phyloP scores from a whole-genome alignment of 2,113 vertebrate species.

The Epinephelus moara region DNA sequence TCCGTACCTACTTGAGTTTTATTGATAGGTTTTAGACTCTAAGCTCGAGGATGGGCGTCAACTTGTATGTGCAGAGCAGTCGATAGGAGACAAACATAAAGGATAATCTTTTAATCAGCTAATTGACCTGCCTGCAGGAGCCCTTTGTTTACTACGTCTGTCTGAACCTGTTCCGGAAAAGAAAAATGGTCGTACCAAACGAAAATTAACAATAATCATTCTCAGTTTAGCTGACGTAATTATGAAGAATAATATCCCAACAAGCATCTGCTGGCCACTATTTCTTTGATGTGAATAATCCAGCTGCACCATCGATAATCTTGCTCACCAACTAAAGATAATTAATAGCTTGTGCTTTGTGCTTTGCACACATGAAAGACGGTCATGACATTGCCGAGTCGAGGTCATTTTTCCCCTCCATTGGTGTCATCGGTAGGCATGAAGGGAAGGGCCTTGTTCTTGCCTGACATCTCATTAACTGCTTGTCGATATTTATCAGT shows the following conservation, averaged over 20 bases:
- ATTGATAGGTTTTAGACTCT: constrained; percentile 18
- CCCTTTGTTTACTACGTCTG: constrained; percentile 2
- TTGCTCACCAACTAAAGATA: constrained; percentile 47
- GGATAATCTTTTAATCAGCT: constrained; percentile 46
- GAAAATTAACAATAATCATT: constrained; percentile 34
- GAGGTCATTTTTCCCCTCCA: constrained; percentile 72
- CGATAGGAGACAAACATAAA: constrained; percentile 21
- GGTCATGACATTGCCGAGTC: constrained; percentile 66
- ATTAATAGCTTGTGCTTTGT: constrained; percentile 33
- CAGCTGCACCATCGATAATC: constrained; percentile 25
- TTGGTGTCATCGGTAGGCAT: constrained; percentile 67
- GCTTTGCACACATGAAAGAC: constrained; percentile 57
- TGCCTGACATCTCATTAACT: constrained; percentile 85
- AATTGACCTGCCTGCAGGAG: constrained; percentile 25
- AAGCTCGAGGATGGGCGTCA: constrained; percentile 3
- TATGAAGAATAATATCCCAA: constrained; percentile 35
- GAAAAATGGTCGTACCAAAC: background rate
- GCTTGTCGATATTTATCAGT: constrained; percentile 86
- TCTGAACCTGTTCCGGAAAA: background rate
- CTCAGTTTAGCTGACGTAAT: constrained; percentile 36
- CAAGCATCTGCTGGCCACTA: constrained; percentile 44
- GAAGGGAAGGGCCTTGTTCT: constrained; percentile 74
- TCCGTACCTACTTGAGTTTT: constrained; percentile 3
- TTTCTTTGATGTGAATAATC: constrained; percentile 36
- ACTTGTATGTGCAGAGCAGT: background rate